phyloP scores from a whole-genome alignment of 2,888 invertebrate species.

The Dicyrtoma fusca region DNA sequence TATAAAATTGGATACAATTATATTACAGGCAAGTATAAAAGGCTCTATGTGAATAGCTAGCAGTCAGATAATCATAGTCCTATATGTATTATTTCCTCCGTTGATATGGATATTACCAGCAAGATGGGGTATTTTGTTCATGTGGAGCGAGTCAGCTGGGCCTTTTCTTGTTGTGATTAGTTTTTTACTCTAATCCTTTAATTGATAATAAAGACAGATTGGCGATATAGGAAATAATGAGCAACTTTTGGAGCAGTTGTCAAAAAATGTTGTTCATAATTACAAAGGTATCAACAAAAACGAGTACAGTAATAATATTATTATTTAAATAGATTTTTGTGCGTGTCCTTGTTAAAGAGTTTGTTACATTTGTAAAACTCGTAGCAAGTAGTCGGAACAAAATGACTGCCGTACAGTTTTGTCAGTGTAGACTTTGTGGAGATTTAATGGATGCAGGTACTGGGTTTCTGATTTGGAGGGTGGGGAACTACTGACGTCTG shows the following conservation, averaged over 20 bases:
- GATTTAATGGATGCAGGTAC: constrained; percentile 56
- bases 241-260: constrained; percentile 12
- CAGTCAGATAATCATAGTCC: too few species aligned
- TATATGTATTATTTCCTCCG: too few species aligned
- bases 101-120: too few species aligned
- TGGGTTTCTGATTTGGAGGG: constrained; percentile 39
- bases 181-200: too few species aligned
- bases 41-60: too few species aligned
- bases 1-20: too few species aligned
- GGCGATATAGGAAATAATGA: constrained; percentile 24
- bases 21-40: too few species aligned
- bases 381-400: constrained; percentile 56
- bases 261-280: constrained; percentile 3
- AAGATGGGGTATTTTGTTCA: too few species aligned
- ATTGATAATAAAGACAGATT: not conserved
- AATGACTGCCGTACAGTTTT: constrained; percentile 49
- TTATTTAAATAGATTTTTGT: constrained; percentile 9
- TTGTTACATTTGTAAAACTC: constrained; percentile 29
- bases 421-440: constrained; percentile 56
- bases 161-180: too few species aligned
- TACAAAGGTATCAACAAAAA: constrained; percentile 29
- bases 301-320: constrained; percentile 26
- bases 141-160: too few species aligned
- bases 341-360: not conserved
- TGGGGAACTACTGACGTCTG: constrained; percentile 4